Base-by-base conservation (phyloP, 2,797 vertebrate species). In the Alouatta caraya region DNA sequence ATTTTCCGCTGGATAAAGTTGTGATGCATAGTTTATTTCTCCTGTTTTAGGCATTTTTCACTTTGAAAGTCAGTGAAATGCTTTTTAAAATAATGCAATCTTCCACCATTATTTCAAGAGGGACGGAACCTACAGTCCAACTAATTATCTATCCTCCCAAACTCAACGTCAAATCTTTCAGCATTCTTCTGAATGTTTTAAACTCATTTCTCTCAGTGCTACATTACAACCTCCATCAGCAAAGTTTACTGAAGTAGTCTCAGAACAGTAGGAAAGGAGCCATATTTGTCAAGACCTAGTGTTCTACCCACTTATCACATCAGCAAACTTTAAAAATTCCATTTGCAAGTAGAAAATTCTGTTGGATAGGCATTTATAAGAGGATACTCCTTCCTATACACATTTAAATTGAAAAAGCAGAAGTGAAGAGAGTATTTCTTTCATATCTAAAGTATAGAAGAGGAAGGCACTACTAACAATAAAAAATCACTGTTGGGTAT, bases 261-360 rank as follows among this genome's bases (percentile, higher is more conserved):
- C 93, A 92, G 30, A 82, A 82, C 94, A 91, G 79, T 57, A 93
- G n/a, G 67, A 94, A 96, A 90, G 55, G 12, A 97, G 30, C 12
- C 80, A 17, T 44, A 86, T 90, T 96, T 97, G 91, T 96, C 81
- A 93, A 93, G 39, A 93, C 55, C 30, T 48, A 61, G 75, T 61
- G 15, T 90, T 88, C 78, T 83, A 93, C 17, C 50, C 26, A 33
- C 73, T 48, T 42, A 96, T 80, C 76, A 96, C 82, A 96, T 96
- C 89, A 97, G 48, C 84, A 94, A 94, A 91, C 52, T 83, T 93
- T 67, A 12, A 85, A 97, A 97, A 95, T 96, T 88, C 81, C 73
- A 97, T 98, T 97, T 97, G 92, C 94, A 98, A 94, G 72, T 88
- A 90, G 94, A 92, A 96, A 97, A 88, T 89, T 26, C 26, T 97